phyloP scores from a whole-genome alignment of 53 echinoderm and acorn worm genomes.

The Echinometra lucunter region DNA sequence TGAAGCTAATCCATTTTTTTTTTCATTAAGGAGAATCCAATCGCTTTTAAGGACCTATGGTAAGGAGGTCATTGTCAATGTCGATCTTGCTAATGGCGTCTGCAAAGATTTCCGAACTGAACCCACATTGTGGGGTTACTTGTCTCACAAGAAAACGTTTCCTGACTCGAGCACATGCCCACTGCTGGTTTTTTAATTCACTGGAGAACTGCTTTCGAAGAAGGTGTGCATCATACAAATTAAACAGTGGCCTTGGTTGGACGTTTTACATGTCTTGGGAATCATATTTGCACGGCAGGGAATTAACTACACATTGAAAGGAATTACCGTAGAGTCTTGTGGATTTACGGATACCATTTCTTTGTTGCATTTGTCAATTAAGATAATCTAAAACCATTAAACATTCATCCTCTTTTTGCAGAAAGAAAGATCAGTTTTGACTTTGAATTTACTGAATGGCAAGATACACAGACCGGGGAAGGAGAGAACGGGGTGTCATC shows the following conservation, averaged over 20 bases:
- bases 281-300: neutral
- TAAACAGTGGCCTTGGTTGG: neutral
- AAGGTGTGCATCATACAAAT: neutral
- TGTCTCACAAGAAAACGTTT: neutral
- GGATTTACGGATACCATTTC: neutral
- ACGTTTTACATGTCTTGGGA: neutral
- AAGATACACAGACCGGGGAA: no score
- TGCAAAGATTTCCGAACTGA: neutral
- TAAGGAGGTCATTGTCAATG: neutral
- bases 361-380: neutral
- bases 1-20: neutral
- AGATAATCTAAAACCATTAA: neutral
- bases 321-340: neutral
- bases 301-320: neutral
- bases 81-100: conserved; percentile 7
- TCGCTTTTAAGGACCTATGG: no score
- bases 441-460: no score
- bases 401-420: neutral
- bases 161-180: neutral
- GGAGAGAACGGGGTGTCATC: no score
- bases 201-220: neutral
- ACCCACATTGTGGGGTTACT: neutral
- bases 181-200: neutral
- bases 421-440: neutral
- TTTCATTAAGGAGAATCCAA: no score